Percentiles rank a stretch among this genome's conserved stretches.
These are phyloP conservation scores for Pseudoips prasinana DNA, from an alignment of 2,888 invertebrate species.

Conservation along the genomic window DNA sequence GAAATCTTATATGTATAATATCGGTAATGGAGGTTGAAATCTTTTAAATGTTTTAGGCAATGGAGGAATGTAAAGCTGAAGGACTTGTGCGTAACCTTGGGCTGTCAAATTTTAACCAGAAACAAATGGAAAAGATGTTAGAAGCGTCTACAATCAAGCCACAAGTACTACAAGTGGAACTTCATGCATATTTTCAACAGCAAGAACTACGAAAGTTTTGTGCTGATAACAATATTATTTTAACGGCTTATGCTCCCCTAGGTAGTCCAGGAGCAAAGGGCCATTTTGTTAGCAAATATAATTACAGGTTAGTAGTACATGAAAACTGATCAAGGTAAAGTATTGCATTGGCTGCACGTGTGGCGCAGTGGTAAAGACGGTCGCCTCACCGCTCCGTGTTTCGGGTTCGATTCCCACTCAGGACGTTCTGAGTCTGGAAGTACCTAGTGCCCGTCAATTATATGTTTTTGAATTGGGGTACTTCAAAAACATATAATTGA, in stretches of 20 bases:
- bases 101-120: constrained; percentile 89
- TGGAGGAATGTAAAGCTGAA: constrained; percentile 86
- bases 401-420: too few species aligned
- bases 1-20: too few species aligned
- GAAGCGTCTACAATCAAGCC: constrained; percentile 84
- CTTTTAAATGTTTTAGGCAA: too few species aligned
- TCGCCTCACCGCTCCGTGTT: too few species aligned
- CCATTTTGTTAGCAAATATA: constrained; percentile 84
- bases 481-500: too few species aligned
- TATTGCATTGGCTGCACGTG: too few species aligned
- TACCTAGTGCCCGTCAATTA: too few species aligned
- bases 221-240: constrained; percentile 80
- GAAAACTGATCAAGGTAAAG: neutral
- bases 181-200: constrained; percentile 90
- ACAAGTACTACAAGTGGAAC: constrained; percentile 87
- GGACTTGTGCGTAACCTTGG: constrained; percentile 88
- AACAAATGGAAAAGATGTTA: constrained; percentile 85
- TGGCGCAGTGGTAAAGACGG: too few species aligned
- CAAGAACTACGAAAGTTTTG: constrained; percentile 83
- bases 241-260: constrained; percentile 88
- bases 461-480: too few species aligned
- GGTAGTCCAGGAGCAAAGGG: constrained; percentile 87
- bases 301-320: constrained; percentile 75
- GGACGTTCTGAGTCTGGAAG: too few species aligned
- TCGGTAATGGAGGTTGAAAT: too few species aligned